Evolutionary conservation across 2,888 invertebrate genomes (phyloP).

Genomic region (Pachliopta kotzebuea): DNA sequence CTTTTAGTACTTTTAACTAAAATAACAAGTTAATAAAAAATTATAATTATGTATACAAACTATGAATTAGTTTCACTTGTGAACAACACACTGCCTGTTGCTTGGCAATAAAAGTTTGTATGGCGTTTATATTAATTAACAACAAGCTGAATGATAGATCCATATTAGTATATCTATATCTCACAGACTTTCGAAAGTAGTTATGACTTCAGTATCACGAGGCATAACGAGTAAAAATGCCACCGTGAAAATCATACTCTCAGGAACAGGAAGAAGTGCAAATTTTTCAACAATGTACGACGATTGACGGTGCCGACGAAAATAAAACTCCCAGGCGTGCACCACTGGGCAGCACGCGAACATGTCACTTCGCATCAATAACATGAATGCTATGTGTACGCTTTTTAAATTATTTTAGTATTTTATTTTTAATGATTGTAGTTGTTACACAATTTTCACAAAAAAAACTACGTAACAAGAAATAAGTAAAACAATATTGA

Average conservation of each 20-base stretch:
- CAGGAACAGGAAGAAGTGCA: slow-evolving; percentile 65
- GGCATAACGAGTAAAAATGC: slow-evolving; percentile 44
- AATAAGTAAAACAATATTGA: not conserved
- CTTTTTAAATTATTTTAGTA: not conserved
- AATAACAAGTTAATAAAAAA: slow-evolving; percentile 2
- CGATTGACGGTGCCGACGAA: slow-evolving; percentile 51
- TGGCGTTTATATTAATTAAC: slow-evolving; percentile 50
- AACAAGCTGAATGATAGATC: slow-evolving; percentile 25
- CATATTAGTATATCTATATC: not conserved
- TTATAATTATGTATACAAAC: slow-evolving; percentile 36
- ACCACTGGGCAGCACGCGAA: slow-evolving; percentile 17
- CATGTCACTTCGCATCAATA: not conserved
- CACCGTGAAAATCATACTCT: slow-evolving; percentile 67
- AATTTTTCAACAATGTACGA: slow-evolving; percentile 58
- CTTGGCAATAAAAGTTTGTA: slow-evolving; percentile 57
- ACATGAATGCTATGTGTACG: not conserved
- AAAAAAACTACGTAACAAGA: not conserved
- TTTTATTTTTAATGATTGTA: not conserved
- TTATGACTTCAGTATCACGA: slow-evolving; percentile 33
- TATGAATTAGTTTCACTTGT: slow-evolving; percentile 45
- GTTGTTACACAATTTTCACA: not conserved
- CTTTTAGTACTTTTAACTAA: not conserved
- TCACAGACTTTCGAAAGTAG: slow-evolving; percentile 15
- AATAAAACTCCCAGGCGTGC: slow-evolving; percentile 70
- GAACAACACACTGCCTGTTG: slow-evolving; percentile 51